Base-by-base conservation (phyloP, 2,888 invertebrate species). In the Pseudococcus longispinus region DNA sequence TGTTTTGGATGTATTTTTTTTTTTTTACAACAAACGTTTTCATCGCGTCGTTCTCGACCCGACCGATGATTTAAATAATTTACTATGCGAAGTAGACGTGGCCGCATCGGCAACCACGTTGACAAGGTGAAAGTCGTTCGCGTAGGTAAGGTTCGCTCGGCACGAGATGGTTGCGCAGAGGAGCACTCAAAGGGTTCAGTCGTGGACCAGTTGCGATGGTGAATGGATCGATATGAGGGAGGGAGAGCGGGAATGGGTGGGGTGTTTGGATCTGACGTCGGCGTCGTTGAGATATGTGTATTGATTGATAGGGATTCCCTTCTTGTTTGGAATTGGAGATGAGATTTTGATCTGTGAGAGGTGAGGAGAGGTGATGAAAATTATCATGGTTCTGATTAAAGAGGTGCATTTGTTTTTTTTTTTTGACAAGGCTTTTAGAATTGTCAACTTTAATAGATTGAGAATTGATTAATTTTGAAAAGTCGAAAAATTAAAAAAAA, bases 21-120 rank as follows among this genome's bases (percentile, higher is more conserved):
- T 80, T 42, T 60, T 60, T 51, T n/a, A n/a, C n/a, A 18, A n/a
- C n/a, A 55, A 60, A 80, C 77, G 77, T 42, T 42, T 37, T 80
- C 77, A 29, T 29, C 29, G 18, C 29, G 29, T 70, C 26, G 70
- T 70, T 60, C 74, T 74, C 29, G 29, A 74, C 74, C 23, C 23
- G 60, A 32, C 42, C 20, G 42, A 20, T 80, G 42, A 80, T 80
- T 80, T 80, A 42, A 80, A 80, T 80, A 80, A 80, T 80, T 80
- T 80, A 13, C 77, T 80, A 80, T 80, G 42, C 77, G 42, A 80
- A 42, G n/a, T 74, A 74, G 60, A 29, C 29, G 18, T 5, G 18
- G 70, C 18, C 9, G n/a, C n/a, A 18, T 60, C 9, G 60, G 23
- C 60, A n/a, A 74, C 32, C 15, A 32, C 15, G 32, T 37, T 74